These are phyloP conservation scores for Phoxinus phoxinus DNA, from an alignment of 2,113 vertebrate species.

Conservation along the genomic window DNA sequence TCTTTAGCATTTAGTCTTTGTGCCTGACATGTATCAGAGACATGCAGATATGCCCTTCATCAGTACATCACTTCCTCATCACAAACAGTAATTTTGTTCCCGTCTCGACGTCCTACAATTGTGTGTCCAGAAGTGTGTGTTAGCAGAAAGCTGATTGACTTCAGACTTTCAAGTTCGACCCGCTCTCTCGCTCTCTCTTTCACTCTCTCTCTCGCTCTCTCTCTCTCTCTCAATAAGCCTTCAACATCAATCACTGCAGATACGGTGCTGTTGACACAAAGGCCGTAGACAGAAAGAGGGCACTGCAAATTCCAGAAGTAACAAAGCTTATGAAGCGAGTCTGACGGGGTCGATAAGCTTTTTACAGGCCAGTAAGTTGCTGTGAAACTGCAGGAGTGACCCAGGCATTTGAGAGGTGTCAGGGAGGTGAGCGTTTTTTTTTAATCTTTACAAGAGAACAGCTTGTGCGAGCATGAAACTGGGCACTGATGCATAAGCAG, in stretches of 20 bases:
- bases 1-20: background rate
- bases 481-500: constrained; percentile 42
- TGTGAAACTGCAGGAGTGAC: constrained; percentile 53
- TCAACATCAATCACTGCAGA: constrained; percentile 73
- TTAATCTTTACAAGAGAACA: constrained; percentile 36
- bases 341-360: constrained; percentile 54
- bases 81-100: constrained; percentile 33
- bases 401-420: constrained; percentile 41
- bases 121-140: constrained; percentile 70
- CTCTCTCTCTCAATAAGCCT: constrained; percentile 72
- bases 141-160: constrained; percentile 72
- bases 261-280: constrained; percentile 58
- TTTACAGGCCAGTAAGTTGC: constrained; percentile 57
- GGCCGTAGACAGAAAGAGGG: constrained; percentile 37
- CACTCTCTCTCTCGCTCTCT: background rate
- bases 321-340: constrained; percentile 54
- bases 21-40: background rate
- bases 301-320: constrained; percentile 61
- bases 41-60: constrained; percentile 1
- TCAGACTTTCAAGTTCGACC: constrained; percentile 74
- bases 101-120: background rate
- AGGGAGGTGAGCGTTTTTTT: constrained; percentile 32
- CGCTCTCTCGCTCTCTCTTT: background rate
- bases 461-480: constrained; percentile 35
- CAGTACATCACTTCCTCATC: constrained; percentile 10